Evolutionary conservation across 2,797 vertebrate species (phyloP), one percentile per base, ranked within the genome.

Genomic region (Morus bassanus): DNA sequence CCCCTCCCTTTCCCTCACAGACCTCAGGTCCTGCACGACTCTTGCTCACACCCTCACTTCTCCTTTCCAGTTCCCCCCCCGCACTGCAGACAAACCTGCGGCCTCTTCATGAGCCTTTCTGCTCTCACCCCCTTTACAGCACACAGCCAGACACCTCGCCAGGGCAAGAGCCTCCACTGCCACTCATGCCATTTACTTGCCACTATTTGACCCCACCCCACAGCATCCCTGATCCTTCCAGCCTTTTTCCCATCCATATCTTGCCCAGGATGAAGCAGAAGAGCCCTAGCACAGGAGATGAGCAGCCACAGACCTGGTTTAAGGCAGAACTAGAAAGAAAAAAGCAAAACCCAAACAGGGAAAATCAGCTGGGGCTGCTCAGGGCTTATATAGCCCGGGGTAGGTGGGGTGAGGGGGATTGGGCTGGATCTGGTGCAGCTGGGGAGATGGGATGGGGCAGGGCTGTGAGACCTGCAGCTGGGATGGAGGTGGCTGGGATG

Each of bases 141-240:
- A 4, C 23, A 2, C 46, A 13, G n/a, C 56, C 85, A 10, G 1
- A 0, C 27, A 13, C 27, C 11, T 33, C 39, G 1, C 46, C 1
- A 0, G 23, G n/a, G 31, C 57, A 25, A 43, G 25, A 61, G 10
- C 67, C 11, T 14, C 31, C 9, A 0, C 41, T 39, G 28, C 67
- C 7, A 4, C 83, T 79, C 67, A 16, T 33, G 3, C 28, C 60
- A 1, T 4, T 31, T 3, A 2, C 28, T 10, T 27, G 23, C 35
- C 18, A 2, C 0, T 8, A 11, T 35, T 41, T 2, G 7, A 48
- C 15, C 56, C 1, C 1, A 6, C 27, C 37, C 23, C 3, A 5
- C 83, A 69, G 50, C 83, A 25, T 46, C 56, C 43, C 48, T 33
- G 22, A 0, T 12, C 21, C 27, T 56, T 79, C 57, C 83, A 70